These are phyloP conservation scores for Brienomyrus longianalis DNA, from an alignment of 2,113 vertebrate species.

Conservation along the genomic window DNA sequence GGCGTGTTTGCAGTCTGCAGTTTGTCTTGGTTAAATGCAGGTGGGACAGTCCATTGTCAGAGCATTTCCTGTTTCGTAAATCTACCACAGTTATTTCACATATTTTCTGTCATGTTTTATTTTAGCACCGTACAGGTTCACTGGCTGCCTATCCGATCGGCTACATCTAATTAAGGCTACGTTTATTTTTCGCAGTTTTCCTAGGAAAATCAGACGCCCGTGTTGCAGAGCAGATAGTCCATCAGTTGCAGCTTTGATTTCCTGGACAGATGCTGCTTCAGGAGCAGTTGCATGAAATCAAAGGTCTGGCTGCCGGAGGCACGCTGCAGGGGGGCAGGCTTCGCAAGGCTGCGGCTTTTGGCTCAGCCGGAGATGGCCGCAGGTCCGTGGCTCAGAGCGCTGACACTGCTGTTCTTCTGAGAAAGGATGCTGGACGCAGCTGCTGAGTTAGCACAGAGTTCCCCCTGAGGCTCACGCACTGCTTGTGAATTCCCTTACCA, in stretches of 20 bases:
- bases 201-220: background rate
- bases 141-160: background rate
- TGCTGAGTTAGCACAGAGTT: conserved; percentile 46
- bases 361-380: conserved; percentile 7
- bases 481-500: conserved; percentile 26
- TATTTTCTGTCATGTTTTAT: background rate
- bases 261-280: background rate
- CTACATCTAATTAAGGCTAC: background rate
- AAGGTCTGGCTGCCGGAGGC: background rate
- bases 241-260: background rate
- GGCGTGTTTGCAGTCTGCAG: background rate
- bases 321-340: background rate
- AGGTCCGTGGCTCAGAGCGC: conserved; percentile 24
- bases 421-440: conserved; percentile 2
- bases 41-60: background rate
- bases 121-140: background rate
- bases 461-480: conserved; percentile 1
- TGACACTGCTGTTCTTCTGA: conserved; percentile 41
- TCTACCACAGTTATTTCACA: background rate
- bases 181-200: background rate
- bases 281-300: background rate
- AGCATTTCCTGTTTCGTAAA: background rate
- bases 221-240: background rate
- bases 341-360: background rate
- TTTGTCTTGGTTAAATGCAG: background rate